Conservation (phyloP, 2,113 vertebrate species). For the Plotosus lineatus region DNA sequence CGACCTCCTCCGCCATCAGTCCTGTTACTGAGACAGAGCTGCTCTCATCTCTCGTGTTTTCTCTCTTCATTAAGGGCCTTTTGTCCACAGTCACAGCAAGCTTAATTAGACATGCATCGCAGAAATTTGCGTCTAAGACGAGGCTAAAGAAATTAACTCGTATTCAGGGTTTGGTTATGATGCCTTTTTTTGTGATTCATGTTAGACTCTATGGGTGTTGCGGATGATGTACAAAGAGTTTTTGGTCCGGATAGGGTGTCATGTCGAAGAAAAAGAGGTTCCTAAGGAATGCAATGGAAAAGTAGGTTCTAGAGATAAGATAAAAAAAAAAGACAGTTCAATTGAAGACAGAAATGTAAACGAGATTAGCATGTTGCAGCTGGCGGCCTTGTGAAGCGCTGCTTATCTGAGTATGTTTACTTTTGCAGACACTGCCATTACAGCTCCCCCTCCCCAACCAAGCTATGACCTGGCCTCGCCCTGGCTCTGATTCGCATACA, state of each 20-base stretch:
- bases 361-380: constrained; percentile 52
- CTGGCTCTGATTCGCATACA: constrained; percentile 28
- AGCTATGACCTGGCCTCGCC: constrained; percentile 35
- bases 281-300: constrained; percentile 56
- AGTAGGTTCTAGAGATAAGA: constrained; percentile 52
- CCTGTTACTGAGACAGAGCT: constrained; percentile 20
- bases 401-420: constrained; percentile 54
- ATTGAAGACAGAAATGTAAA: constrained; percentile 57
- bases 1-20: constrained; percentile 28
- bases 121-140: constrained; percentile 20
- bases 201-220: neutral
- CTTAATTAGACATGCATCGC: constrained; percentile 43
- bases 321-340: constrained; percentile 41
- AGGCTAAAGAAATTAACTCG: constrained; percentile 8
- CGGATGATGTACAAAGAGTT: neutral
- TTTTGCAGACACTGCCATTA: constrained; percentile 52
- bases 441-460: constrained; percentile 30
- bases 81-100: constrained; percentile 32
- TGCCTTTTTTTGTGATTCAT: constrained; percentile 7
- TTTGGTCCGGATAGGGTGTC: constrained; percentile 18
- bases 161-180: constrained; percentile 2
- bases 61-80: constrained; percentile 36
- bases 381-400: constrained; percentile 55
- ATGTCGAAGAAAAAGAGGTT: constrained; percentile 35
- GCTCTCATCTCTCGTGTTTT: constrained; percentile 14